Evolutionary conservation across 2,797 vertebrate genomes (phyloP), one percentile per base, ranked within the genome.

Genomic region (Hemitrygon akajei): DNA sequence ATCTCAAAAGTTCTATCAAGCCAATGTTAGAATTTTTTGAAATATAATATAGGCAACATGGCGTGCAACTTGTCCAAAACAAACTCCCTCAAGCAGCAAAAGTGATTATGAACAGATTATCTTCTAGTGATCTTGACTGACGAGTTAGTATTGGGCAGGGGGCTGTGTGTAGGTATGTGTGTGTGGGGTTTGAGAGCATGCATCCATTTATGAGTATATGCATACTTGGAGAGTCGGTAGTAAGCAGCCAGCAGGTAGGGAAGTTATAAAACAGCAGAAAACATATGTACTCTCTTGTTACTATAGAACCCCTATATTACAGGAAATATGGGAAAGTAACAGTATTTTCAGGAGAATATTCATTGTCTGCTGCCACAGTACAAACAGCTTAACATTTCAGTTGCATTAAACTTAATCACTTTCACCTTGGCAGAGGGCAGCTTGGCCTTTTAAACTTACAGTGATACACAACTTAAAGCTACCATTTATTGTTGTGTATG

Each of bases 301-400:
- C 58, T n/a, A 16, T 20, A 87, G 9, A 89, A n/a, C 16, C 18
- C 20, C n/a, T 25, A 56, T 3, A 37, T 60, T n/a, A 34, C 37
- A 37, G 30, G 86, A 69, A 37, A 7, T 2, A 37, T 89, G 0
- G 60, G 18, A 34, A 10, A 18, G 63, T 89, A 37, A 69, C 30
- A 34, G 1, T 66, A 18, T 89, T 63, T 60, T 37, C 60, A 25
- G n/a, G n/a, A 69, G 86, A 66, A n/a, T 7, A 89, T 37, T 89
- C 86, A 22, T 18, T 37, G 63, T 20, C 60, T 69, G 34, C n/a
- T 89, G 86, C 86, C 37, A 22, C 86, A 9, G 63, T 69, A 89
- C 86, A 89, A 89, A 89, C 60, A 37, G 63, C n/a, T 89, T 89
- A 89, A 66, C n/a, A 89, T 89, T 69, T 60, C 86, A 66, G n/a